Conservation (phyloP, 2,113 vertebrate species). For the Vidua chalybeata region DNA sequence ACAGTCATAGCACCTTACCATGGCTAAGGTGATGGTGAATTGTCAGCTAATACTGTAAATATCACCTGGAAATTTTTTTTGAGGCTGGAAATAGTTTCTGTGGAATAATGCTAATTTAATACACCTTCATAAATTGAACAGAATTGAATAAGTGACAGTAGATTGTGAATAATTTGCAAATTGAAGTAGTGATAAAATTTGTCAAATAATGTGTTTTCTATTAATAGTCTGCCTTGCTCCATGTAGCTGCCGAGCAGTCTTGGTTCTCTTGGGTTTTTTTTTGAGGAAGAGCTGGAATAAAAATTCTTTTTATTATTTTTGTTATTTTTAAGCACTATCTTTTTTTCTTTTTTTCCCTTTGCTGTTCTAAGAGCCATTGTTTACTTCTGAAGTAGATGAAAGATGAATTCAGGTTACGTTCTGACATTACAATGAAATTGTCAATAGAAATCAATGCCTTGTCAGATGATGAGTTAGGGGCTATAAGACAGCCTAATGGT, state of each 20-base stretch:
- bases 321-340: not conserved
- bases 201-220: not conserved
- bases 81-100: constrained; percentile 1
- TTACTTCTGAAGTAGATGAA: constrained; percentile 66
- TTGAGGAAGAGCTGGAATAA: constrained; percentile 23
- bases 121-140: not conserved
- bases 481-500: constrained; percentile 53
- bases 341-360: not conserved
- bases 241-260: not conserved
- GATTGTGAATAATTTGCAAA: constrained; percentile 40
- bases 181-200: constrained; percentile 31
- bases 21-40: not conserved
- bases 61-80: not conserved
- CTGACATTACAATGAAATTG: constrained; percentile 74
- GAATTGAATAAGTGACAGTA: constrained; percentile 14
- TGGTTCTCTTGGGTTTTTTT: constrained; percentile 21
- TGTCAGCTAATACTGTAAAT: constrained; percentile 20
- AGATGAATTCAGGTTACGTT: constrained; percentile 64
- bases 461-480: constrained; percentile 62
- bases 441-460: constrained; percentile 76
- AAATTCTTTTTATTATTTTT: not conserved
- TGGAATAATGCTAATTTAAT: constrained; percentile 19
- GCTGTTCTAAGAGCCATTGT: constrained; percentile 55
- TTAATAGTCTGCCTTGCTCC: constrained; percentile 24
- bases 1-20: not conserved